These are phyloP conservation scores for Ophonus ardosiacus DNA, from an alignment of 2,888 invertebrate species.

Conservation along the genomic window DNA sequence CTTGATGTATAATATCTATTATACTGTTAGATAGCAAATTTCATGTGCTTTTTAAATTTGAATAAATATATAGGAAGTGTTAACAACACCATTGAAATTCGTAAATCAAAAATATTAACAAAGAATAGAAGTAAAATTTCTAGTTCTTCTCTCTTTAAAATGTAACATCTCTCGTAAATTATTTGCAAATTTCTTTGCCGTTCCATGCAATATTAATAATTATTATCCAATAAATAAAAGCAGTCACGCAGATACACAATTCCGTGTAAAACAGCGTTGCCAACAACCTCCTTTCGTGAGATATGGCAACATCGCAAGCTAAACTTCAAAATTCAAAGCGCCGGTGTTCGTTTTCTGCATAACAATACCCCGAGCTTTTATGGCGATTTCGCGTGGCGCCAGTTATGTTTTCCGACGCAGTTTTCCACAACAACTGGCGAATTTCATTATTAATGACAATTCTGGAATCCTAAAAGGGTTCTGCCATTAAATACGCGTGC, in stretches of 20 bases:
- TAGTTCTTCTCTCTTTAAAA: too few relatives aligned
- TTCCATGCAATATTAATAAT: not conserved
- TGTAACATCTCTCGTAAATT: too few relatives aligned
- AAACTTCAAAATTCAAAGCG: constrained; percentile 32
- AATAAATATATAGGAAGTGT: too few relatives aligned
- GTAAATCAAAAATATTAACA: too few relatives aligned
- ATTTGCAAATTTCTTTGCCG: too few relatives aligned
- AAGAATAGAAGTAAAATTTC: too few relatives aligned
- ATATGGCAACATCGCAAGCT: constrained; percentile 8
- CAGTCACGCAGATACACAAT: constrained; percentile 2
- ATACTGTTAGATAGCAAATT: too few relatives aligned
- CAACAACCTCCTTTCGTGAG: constrained; percentile 10
- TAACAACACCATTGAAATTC: too few relatives aligned
- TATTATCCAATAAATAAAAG: constrained; percentile 9
- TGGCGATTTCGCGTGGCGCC: constrained; percentile 40
- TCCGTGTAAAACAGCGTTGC: constrained; percentile 19
- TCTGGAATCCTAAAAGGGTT: constrained; percentile 29
- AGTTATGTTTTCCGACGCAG: not conserved
- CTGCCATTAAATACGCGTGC: constrained; percentile 2
- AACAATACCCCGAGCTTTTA: constrained; percentile 26
- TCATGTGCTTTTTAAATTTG: too few relatives aligned
- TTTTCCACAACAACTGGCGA: constrained; percentile 3
- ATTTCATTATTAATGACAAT: constrained; percentile 36
- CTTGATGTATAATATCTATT: too few relatives aligned
- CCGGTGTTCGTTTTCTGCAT: constrained; percentile 11